These are phyloP conservation scores for Amblyornis subalaris DNA, from an alignment of 2,113 vertebrate species.

Conservation along the genomic window DNA sequence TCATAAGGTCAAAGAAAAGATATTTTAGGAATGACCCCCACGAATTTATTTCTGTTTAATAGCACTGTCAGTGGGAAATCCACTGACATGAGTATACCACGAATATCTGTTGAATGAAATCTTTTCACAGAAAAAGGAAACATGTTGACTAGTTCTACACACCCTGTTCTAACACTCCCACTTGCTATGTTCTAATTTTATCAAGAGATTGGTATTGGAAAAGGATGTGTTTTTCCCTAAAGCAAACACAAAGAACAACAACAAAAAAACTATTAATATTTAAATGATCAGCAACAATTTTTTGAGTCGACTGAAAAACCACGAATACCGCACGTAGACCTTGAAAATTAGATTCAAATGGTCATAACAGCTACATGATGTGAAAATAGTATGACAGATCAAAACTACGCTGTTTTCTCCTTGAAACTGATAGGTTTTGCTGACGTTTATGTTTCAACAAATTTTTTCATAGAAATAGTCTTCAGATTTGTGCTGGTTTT, in stretches of 20 bases:
- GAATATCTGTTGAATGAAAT: not conserved
- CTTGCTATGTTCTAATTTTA: not conserved
- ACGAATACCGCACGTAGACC: not conserved
- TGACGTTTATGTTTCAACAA: not conserved
- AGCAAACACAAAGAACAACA: not conserved
- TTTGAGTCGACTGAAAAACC: not conserved
- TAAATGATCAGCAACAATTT: not conserved
- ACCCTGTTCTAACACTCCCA: fast-evolving
- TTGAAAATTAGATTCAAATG: not conserved
- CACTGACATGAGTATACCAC: not conserved
- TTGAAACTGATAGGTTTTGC: not conserved
- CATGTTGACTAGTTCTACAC: not conserved
- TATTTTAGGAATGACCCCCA: not conserved
- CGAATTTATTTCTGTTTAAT: not conserved
- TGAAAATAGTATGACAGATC: not conserved
- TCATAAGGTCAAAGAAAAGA: not conserved
- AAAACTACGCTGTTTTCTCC: not conserved
- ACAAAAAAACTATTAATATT: not conserved
- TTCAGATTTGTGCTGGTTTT: not conserved
- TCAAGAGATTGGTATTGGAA: not conserved
- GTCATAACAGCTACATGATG: not conserved
- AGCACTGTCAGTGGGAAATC: not conserved
- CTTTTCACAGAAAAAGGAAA: not conserved
- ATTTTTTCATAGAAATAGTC: not conserved
- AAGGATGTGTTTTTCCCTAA: not conserved